Conservation (phyloP, 2,113 vertebrate species). For the Ophthalmolycus amberensis region DNA sequence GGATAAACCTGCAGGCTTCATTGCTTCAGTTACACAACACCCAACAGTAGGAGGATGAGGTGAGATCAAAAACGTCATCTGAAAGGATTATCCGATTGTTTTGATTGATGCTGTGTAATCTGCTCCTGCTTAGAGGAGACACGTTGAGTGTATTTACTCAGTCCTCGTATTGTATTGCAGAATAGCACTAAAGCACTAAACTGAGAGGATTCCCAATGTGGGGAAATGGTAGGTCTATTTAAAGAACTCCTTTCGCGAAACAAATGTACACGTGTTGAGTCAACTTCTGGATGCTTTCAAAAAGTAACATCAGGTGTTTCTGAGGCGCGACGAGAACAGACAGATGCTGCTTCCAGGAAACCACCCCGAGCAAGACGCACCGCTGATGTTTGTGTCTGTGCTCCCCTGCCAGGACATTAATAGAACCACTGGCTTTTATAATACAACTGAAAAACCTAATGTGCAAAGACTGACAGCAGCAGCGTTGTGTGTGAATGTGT, state of each 20-base stretch:
- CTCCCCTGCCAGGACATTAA: conserved; percentile 21
- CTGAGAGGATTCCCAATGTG: neutral
- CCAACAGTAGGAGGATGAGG: conserved; percentile 21
- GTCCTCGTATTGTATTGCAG: conserved; percentile 2
- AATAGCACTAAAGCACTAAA: neutral
- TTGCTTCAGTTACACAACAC: conserved; percentile 42
- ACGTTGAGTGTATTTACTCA: conserved; percentile 17
- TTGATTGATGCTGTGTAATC: conserved; percentile 47
- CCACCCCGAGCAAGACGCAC: conserved; percentile 9
- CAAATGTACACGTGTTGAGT: neutral
- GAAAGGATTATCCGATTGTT: conserved; percentile 46
- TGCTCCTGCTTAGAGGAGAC: conserved; percentile 28
- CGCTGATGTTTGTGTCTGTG: neutral
- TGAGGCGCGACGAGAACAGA: conserved; percentile 25
- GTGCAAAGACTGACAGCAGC: conserved; percentile 26
- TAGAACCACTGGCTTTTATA: conserved; percentile 19
- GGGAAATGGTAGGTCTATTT: neutral
- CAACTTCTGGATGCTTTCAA: conserved; percentile 6
- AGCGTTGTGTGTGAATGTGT: conserved; percentile 19
- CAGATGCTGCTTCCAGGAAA: conserved; percentile 41
- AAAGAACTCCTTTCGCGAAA: neutral
- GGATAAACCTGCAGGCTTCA: conserved; percentile 11
- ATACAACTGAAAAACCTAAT: conserved; percentile 5
- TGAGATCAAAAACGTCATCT: conserved; percentile 38
- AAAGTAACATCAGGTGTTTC: neutral